Evolutionary conservation across 2,797 vertebrate genomes (phyloP), one percentile per base, ranked within the genome.

Genomic region (Neostethus bicornis): DNA sequence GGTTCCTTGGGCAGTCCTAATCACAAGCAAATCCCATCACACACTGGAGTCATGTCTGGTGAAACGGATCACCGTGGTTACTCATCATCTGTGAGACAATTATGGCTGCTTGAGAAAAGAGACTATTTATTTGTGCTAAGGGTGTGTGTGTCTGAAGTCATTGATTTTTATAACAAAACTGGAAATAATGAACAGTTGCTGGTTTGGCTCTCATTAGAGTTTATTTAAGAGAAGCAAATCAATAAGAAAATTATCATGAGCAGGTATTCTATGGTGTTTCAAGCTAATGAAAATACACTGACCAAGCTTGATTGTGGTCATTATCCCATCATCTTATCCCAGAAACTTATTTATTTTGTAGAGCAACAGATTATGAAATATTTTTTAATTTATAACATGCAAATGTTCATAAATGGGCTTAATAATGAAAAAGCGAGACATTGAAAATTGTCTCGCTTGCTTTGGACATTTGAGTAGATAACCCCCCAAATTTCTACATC

Each of bases 101-200:
- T 5, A 19, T 19, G 17, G 43, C 25, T 28, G 24, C 10, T 19
- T 28, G 14, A 13, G 31, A 20, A 16, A 14, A 23, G 28, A 41
- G 19, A 21, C 3, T 11, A 5, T 12, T 17, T 42, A 42, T n/a
- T 8, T n/a, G 10, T 16, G 12, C n/a, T 32, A 2, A 24, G 13
- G 0, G 5, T 21, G 25, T 28, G 14, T 38, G 35, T 17, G n/a
- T 54, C 37, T 19, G 17, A 17, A 19, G 4, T 14, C 10, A 32
- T 32, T 34, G 21, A 32, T 31, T 31, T n/a, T 53, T 42, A 43
- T 19, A 24, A 31, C 10, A 43, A 31, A 23, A 21, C 31, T 54
- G 31, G 28, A 29, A n/a, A 28, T 17, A 29, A 5, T 1, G 28
- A 24, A 24, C 6, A 9, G 26, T 14, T 24, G 19, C 9, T 6